phyloP scores from a whole-genome alignment of 2,113 vertebrate genomes.

The Neopipo cinnamomea region DNA sequence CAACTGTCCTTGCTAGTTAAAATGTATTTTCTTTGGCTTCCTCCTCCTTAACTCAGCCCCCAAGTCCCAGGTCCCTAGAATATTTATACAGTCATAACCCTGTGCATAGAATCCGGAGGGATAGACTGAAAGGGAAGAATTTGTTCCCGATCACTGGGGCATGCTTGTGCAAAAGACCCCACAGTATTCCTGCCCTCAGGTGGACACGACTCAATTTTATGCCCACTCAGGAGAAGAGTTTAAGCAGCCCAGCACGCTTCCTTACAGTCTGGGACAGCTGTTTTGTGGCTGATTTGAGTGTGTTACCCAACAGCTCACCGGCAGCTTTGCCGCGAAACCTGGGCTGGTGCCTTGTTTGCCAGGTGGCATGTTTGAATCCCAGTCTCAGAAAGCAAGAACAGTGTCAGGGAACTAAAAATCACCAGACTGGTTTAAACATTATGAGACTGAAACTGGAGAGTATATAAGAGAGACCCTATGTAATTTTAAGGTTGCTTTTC shows the following conservation, averaged over 20 bases:
- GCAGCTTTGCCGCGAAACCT: background rate
- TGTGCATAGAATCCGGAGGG: background rate
- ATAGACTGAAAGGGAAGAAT: slow-evolving; percentile 43
- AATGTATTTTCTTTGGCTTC: slow-evolving; percentile 51
- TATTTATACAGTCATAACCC: slow-evolving; percentile 48
- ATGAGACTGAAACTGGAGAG: background rate
- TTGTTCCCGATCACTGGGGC: slow-evolving; percentile 12
- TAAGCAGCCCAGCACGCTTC: background rate
- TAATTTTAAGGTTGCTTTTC: background rate
- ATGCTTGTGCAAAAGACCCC: slow-evolving; percentile 44
- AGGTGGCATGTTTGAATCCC: background rate
- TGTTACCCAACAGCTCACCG: accelerated
- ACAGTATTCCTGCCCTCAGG: slow-evolving; percentile 24
- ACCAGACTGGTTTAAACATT: background rate
- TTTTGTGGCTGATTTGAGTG: slow-evolving; percentile 7
- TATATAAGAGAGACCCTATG: background rate
- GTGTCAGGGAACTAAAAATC: background rate
- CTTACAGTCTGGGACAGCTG: background rate
- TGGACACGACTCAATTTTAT: slow-evolving; percentile 30
- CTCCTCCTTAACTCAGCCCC: background rate
- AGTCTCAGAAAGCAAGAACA: background rate
- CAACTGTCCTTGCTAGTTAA: slow-evolving; percentile 22
- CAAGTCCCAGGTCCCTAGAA: slow-evolving; percentile 40
- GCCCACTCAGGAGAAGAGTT: background rate
- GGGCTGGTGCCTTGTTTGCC: background rate